Base-by-base conservation (phyloP, 2,113 vertebrate species). In the Zosterops borbonicus region DNA sequence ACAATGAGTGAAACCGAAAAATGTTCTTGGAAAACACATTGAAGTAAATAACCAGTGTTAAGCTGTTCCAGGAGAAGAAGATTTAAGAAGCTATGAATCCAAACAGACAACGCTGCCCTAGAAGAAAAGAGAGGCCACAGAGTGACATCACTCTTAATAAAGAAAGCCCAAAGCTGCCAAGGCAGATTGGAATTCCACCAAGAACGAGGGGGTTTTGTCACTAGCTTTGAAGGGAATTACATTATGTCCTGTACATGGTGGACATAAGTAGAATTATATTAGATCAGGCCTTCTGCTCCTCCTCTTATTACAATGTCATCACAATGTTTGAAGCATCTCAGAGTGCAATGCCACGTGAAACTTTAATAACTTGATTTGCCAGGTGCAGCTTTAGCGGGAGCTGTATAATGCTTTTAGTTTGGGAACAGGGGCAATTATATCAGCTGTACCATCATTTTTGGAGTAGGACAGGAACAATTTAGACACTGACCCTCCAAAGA, bases 361-460 rank as follows among this genome's bases (percentile, higher is more conserved):
- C 94, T 97, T 95, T 58, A 77, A 41, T 97, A 94, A 98, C 89
- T 83, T 90, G 92, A 95, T 98, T 97, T 96, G 92, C 97, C 98
- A 98, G 97, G 94, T 98, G 97, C 87, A 63, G 81, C n/a, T 83
- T 85, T 96, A 95, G 97, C 96, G 95, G 96, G 96, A 97, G 90
- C 53, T 25, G 46, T 14, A 15, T 94, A 96, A 98, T 95, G 92
- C 87, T 95, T 96, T 98, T 97, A 97, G 93, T 90, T 95, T 79
- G 50, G 91, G 94, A 97, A 87, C 92, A 74, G 81, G 96, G 86
- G 84, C 87, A 92, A 94, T 97, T 92, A 92, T 42, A 83, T 87
- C 55, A 44, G 86, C 73, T 87, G 47, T 41, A 44, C 92, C 91
- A 94, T 92, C 71, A 53, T 84, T 96, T 96, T 50, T 90, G 86